These are phyloP conservation scores for Hormaphis cornu DNA, from an alignment of 1,140 invertebrate genomes.

Conservation along the genomic window DNA sequence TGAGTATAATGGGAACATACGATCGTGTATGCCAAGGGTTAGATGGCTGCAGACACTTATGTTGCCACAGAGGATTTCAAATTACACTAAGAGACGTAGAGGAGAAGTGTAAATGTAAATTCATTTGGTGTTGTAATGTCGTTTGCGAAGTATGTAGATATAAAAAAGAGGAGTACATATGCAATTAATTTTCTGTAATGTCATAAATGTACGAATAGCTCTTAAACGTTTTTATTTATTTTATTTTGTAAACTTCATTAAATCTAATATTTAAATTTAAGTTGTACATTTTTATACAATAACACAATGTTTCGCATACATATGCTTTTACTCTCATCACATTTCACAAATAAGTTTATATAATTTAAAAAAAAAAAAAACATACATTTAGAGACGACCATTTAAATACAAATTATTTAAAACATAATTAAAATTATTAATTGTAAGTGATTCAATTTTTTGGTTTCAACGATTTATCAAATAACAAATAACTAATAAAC, in stretches of 20 bases:
- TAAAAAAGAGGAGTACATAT: slow-evolving; percentile 71
- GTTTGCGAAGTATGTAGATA: slow-evolving; percentile 75
- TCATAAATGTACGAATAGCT: background rate
- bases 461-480: too few relatives aligned
- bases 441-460: too few relatives aligned
- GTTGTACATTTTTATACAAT: too few relatives aligned
- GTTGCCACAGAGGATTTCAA: slow-evolving; percentile 85
- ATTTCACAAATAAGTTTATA: too few relatives aligned
- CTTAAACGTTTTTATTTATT: background rate
- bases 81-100: slow-evolving; percentile 72
- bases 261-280: background rate
- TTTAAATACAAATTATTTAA: too few relatives aligned
- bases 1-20: slow-evolving; percentile 72
- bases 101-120: slow-evolving; percentile 86
- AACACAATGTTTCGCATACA: too few relatives aligned
- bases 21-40: slow-evolving; percentile 76
- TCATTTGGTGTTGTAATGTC: slow-evolving; percentile 88
- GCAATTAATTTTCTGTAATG: slow-evolving; percentile 53
- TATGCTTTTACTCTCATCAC: too few relatives aligned
- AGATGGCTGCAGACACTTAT: slow-evolving; percentile 74
- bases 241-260: too few relatives aligned
- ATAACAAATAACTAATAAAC: slow-evolving; percentile 5
- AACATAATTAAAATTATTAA: too few relatives aligned
- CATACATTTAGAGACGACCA: too few relatives aligned
- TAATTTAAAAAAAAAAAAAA: too few relatives aligned